A percentile compares a stretch with the other conserved stretches of the same genome.
Evolutionary conservation across 2,888 invertebrate genomes (phyloP).

Genomic region (Lasioglossum lativentre): DNA sequence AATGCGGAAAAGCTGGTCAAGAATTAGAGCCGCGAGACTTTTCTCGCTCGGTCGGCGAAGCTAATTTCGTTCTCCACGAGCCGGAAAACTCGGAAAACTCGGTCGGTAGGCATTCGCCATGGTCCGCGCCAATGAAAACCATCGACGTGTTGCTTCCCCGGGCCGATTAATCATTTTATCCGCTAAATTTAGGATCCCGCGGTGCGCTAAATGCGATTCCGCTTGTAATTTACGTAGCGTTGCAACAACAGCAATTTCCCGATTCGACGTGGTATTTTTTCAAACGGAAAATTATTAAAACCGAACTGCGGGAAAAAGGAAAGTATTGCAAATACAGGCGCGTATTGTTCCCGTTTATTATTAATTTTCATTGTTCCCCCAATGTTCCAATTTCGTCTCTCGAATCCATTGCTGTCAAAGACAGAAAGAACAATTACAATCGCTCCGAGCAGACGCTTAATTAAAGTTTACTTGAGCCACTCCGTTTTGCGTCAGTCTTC

Average conservation of each 20-base stretch:
- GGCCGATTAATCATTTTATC: not conserved
- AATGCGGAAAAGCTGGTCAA: not conserved
- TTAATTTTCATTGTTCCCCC: not conserved
- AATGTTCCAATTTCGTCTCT: not conserved
- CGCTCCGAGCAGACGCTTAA: not conserved
- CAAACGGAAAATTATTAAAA: not conserved
- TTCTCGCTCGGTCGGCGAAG: not conserved
- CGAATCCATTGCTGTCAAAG: not conserved
- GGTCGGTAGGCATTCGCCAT: not conserved
- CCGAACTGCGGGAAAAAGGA: no score
- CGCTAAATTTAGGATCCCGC: not conserved
- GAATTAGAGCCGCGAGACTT: not conserved
- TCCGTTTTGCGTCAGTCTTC: not conserved
- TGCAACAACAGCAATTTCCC: not conserved
- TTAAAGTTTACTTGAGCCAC: not conserved
- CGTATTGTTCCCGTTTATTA: not conserved
- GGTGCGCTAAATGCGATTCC: not conserved
- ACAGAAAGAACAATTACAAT: not conserved
- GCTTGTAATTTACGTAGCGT: not conserved
- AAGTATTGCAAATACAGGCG: not conserved
- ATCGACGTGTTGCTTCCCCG: not conserved
- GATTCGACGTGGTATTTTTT: not conserved
- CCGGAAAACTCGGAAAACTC: conserved; percentile 7
- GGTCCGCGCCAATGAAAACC: conserved; percentile 12
- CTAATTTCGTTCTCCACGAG: conserved; percentile 9